A percentile compares a stretch with the other conserved stretches of the same genome.
Conservation (phyloP, 1,140 invertebrate species). For the Thaumetopoea pityocampa region DNA sequence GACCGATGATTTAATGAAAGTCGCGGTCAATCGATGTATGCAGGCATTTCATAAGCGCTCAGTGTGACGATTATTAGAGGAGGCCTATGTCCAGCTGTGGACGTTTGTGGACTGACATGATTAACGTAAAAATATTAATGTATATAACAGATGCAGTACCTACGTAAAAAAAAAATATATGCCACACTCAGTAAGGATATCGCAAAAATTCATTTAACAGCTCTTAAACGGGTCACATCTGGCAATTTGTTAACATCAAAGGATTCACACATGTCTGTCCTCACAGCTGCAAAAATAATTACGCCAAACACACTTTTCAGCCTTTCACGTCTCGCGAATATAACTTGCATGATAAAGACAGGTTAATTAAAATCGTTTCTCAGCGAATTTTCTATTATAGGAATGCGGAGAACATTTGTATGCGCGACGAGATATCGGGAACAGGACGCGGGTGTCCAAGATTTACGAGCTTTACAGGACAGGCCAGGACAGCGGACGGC, state of each 20-base stretch:
- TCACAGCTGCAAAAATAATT: conserved; percentile 25
- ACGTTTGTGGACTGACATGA: too few species aligned
- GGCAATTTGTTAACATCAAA: conserved; percentile 15
- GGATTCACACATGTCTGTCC: conserved; percentile 10
- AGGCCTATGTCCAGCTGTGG: too few species aligned
- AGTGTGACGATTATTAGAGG: too few species aligned
- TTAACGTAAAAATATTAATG: too few species aligned
- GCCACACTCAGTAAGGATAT: not conserved
- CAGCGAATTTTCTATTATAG: conserved; percentile 28
- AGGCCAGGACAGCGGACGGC: conserved; percentile 36
- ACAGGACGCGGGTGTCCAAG: conserved; percentile 39
- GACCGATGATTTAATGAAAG: too few species aligned
- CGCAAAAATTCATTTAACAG: too few species aligned
- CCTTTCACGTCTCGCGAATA: conserved; percentile 1
- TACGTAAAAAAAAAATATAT: conserved; percentile 6
- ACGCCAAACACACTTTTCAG: not conserved
- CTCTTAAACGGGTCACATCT: conserved; percentile 18
- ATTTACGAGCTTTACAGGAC: conserved; percentile 38
- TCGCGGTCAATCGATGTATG: too few species aligned
- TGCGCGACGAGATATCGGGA: conserved; percentile 28
- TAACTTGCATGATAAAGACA: conserved; percentile 16
- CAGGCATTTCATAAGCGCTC: too few species aligned
- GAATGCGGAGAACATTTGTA: conserved; percentile 30
- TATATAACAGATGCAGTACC: too few species aligned
- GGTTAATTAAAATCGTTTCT: conserved; percentile 20